Conservation (phyloP, 1,140 invertebrate species). For the Asobara japonica region DNA sequence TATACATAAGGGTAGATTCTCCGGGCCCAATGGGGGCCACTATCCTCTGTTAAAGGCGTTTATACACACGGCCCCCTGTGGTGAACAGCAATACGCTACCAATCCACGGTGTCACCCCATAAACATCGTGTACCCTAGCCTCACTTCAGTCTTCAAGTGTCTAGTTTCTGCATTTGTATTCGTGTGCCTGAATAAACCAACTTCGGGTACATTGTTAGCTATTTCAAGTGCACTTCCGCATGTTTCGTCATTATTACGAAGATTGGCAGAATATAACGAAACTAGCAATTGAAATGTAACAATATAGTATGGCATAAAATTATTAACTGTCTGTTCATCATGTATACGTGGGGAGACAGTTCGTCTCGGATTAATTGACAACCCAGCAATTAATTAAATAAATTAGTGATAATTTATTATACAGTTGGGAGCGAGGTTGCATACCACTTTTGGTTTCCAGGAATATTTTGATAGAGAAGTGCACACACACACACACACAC, state of each 20-base stretch:
- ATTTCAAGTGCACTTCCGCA: slow-evolving; percentile 3
- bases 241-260: neutral
- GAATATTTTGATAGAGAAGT: too few relatives aligned
- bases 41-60: slow-evolving; percentile 5
- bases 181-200: neutral
- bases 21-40: neutral
- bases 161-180: slow-evolving; percentile 2
- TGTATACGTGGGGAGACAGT: too few relatives aligned
- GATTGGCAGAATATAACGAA: neutral
- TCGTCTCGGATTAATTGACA: too few relatives aligned
- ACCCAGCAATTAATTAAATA: too few relatives aligned
- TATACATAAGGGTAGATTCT: slow-evolving; percentile 8
- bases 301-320: too few relatives aligned
- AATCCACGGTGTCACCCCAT: neutral
- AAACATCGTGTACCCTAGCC: neutral
- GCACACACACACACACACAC: too few relatives aligned
- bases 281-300: neutral
- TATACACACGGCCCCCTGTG: neutral
- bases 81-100: slow-evolving; percentile 1
- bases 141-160: slow-evolving; percentile 1
- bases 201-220: neutral
- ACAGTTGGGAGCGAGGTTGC: too few relatives aligned
- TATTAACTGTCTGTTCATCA: too few relatives aligned
- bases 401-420: too few relatives aligned
- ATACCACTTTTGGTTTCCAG: too few relatives aligned